Base-by-base conservation (phyloP, 2,113 vertebrate species). In the Dolichotis patagonum region DNA sequence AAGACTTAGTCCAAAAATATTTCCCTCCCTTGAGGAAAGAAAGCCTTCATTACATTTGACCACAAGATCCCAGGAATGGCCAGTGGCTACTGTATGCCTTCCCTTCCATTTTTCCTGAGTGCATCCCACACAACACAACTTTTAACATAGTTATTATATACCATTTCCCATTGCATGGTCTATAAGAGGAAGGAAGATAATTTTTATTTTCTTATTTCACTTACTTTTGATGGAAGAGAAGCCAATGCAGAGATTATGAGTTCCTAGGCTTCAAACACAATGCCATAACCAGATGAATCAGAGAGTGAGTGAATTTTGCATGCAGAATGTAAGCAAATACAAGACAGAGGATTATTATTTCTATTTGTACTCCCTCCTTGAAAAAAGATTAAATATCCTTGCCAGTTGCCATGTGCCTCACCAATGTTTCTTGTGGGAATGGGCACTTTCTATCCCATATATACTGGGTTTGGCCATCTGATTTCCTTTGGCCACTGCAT, bases 281-380 rank as follows among this genome's bases (percentile, higher is more conserved):
- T 32, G 13, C 30, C 16, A 30, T 11, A 22, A 38, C 38, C 90
- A 35, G 5, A 32, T 86, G 28, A 85, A 13, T 67, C 32, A 35
- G 22, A 5, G 26, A 52, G 52, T 81, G 5, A 93, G 11, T 89
- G 26, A 60, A 87, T 67, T 60, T 92, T 78, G 0, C 17, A 30
- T 86, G n/a, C 24, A 41, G 28, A 87, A 90, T 95, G 24, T 49
- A 84, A 92, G 67, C 49, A 73, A 88, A 83, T 94, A 86, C 16
- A 41, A 93, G 17, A 73, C 13, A 56, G 6, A 91, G 9, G 32
- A 92, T 94, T 85, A 86, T 75, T 96, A 38, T 77, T 97, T 96
- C 87, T 80, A 85, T 77, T 87, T 96, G 49, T 92, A 65, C 30
- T 95, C 3, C 60, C 32, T 94, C 32, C 30, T 24, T 54, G 0